phyloP scores from a whole-genome alignment of 2,797 vertebrate species.

The Psittacula derbiana region DNA sequence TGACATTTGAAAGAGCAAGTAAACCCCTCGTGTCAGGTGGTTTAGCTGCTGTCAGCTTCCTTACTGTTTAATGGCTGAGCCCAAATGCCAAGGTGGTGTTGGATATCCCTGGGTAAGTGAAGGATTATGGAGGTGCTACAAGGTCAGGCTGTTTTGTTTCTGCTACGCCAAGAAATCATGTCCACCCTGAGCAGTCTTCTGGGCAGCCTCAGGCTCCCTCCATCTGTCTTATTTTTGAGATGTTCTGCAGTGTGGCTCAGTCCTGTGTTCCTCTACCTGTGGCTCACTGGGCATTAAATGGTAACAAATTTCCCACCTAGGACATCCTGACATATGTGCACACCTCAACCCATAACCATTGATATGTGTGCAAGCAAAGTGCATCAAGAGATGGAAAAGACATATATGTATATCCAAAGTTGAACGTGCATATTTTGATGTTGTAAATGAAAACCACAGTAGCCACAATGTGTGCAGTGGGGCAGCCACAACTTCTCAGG shows the following conservation, averaged over 20 bases:
- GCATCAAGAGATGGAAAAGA: fast-evolving
- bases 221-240: background rate
- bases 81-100: background rate
- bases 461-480: fast-evolving
- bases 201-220: background rate
- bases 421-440: background rate
- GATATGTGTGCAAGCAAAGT: background rate
- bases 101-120: background rate
- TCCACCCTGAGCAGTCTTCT: background rate
- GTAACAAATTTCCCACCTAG: background rate
- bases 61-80: background rate
- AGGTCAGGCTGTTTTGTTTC: background rate
- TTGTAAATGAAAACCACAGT: background rate
- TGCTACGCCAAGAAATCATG: background rate
- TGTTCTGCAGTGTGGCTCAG: background rate
- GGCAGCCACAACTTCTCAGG: background rate
- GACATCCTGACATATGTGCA: fast-evolving
- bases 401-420: background rate
- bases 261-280: background rate
- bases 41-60: background rate
- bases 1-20: constrained; percentile 42
- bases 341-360: background rate
- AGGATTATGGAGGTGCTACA: background rate
- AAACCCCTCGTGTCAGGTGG: background rate
- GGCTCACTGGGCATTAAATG: background rate